phyloP scores from a whole-genome alignment of 2,113 vertebrate genomes.

The Sitta europaea region DNA sequence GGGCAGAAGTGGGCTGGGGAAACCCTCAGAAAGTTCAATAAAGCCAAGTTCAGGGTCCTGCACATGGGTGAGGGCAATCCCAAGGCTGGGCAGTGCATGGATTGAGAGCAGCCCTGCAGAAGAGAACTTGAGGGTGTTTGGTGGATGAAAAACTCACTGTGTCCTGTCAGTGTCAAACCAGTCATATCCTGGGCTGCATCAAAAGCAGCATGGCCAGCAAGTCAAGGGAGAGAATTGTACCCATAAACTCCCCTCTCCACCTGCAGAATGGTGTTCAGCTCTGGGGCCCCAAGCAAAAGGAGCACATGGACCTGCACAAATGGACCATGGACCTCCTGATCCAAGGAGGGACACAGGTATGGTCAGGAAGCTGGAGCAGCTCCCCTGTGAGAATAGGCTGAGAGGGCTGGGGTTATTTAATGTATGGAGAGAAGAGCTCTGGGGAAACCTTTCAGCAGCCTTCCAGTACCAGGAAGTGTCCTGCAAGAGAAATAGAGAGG shows the following conservation, averaged over 20 bases:
- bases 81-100: neutral
- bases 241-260: neutral
- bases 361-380: neutral
- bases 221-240: neutral
- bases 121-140: neutral
- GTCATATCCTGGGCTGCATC: neutral
- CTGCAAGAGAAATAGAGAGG: neutral
- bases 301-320: neutral
- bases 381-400: neutral
- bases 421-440: neutral
- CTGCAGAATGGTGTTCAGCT: neutral
- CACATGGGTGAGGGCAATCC: neutral
- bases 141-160: rapidly evolving
- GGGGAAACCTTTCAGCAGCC: neutral
- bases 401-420: neutral
- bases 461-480: neutral
- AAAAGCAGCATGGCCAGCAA: neutral
- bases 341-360: neutral
- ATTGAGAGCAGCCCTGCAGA: neutral
- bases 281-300: neutral
- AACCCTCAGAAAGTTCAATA: neutral
- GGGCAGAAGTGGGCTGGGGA: neutral
- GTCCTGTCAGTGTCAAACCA: neutral
- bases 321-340: neutral
- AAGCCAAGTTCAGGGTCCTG: neutral